Base-by-base conservation (phyloP, 2,888 invertebrate genomes). In the Ephialtes manifestator region DNA sequence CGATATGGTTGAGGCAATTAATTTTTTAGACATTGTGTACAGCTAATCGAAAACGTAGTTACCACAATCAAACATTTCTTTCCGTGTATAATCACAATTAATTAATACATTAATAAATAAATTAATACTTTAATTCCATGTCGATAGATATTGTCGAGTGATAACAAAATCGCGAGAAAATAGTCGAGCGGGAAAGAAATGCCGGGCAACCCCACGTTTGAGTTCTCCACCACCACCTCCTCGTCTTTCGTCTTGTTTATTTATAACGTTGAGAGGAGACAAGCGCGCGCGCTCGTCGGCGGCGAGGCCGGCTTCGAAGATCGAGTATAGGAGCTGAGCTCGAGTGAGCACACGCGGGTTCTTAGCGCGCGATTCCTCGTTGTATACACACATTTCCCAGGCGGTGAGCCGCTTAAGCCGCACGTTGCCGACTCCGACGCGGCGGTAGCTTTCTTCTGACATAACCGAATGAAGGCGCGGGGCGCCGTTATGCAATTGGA, bases 391-490 rank as follows among this genome's bases (percentile, higher is more conserved):
- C 76, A 84, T 88, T 88, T 87, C 86, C 83, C 84, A 88, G 87
- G 86, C 82, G 83, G 79, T 28, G 71, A 55, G 67, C 55, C 76
- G 51, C 39, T 67, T 28, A n/a, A n/a, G 55, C 63, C 63, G 82
- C 81, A 71, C 81, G 84, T 78, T 78, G 81, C 70, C 65, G 81
- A 75, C 77, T 80, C 76, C 70, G 74, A 72, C 84, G 85, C 85
- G 86, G 86, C 91, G 90, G 91, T 92, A 93, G 92, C 94, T 94
- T 94, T 93, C 94, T 94, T 94, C 93, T 94, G 94, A 94, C 93
- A 94, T 94, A 94, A 94, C 92, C 93, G 93, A 93, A 93, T 89
- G 93, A 93, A 93, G 93, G 93, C 93, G 94, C 92, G 93, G 92
- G 93, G 90, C 87, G 90, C 87, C 84, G 90, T 94, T 94, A 94